A percentile compares a stretch with the other conserved stretches of the same genome.
Conservation (phyloP, 1,140 invertebrate genomes). For the Chrysopa pallens region DNA sequence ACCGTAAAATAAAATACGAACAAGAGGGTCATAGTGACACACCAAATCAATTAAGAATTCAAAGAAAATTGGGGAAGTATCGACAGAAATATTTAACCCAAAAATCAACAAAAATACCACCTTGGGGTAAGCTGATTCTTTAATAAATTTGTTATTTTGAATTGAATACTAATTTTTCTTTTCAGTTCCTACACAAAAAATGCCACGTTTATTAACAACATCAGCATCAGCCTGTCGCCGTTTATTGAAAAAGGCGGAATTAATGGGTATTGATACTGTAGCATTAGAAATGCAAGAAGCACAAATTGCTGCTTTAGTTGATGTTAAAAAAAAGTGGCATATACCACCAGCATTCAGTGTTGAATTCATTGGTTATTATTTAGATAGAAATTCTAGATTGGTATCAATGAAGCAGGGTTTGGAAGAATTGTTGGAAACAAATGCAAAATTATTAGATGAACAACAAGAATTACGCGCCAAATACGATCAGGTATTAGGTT, state of each 20-base stretch:
- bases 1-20: conserved; percentile 35
- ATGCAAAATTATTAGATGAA: conserved; percentile 47
- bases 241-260: conserved; percentile 68
- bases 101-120: conserved; percentile 55
- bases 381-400: conserved; percentile 67
- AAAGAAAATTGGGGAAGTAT: conserved; percentile 59
- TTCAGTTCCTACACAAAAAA: conserved; percentile 80
- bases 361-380: conserved; percentile 87
- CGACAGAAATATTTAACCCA: conserved; percentile 52
- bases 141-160: neutral
- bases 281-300: conserved; percentile 63
- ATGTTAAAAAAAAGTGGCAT: conserved; percentile 85
- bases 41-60: conserved; percentile 52
- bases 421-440: conserved; percentile 55
- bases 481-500: conserved; percentile 51
- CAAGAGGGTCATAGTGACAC: conserved; percentile 31
- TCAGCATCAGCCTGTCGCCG: conserved; percentile 75
- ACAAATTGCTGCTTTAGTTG: conserved; percentile 57
- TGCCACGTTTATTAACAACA: conserved; percentile 75
- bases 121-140: conserved; percentile 53
- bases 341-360: conserved; percentile 80
- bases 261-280: conserved; percentile 73
- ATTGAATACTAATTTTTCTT: neutral
- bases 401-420: conserved; percentile 57
- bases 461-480: conserved; percentile 52